Conservation (phyloP, 2,888 invertebrate species). For the Drosophila pseudotakahashii region DNA sequence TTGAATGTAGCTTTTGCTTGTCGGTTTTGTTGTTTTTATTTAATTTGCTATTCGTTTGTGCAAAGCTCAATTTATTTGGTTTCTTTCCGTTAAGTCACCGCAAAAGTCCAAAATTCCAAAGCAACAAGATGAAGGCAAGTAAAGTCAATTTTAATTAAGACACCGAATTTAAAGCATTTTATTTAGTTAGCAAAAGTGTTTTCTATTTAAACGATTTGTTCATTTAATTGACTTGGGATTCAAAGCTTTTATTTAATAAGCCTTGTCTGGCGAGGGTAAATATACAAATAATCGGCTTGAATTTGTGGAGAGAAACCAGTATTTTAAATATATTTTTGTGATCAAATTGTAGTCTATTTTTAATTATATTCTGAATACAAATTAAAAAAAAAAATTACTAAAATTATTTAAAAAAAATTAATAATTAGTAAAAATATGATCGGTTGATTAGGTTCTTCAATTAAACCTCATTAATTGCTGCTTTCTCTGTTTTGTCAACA, state of each 20-base stretch:
- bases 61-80: constrained; percentile 17
- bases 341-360: neutral
- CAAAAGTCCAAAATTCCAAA: constrained; percentile 7
- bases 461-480: constrained; percentile 2
- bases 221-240: constrained; percentile 13
- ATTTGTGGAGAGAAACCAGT: too few relatives aligned
- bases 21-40: constrained; percentile 5
- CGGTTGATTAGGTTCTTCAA: neutral
- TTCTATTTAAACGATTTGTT: constrained; percentile 12
- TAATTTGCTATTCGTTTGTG: constrained; percentile 4
- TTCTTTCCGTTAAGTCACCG: constrained; percentile 2
- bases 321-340: neutral
- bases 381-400: neutral
- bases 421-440: neutral
- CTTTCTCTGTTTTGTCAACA: constrained; percentile 14
- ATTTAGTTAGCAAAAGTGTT: constrained; percentile 17
- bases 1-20: constrained; percentile 4
- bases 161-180: neutral
- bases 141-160: constrained; percentile 20
- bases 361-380: neutral
- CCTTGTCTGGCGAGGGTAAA: neutral
- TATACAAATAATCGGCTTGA: neutral
- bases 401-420: neutral
- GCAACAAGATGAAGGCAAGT: neutral
- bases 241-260: neutral